phyloP scores from a whole-genome alignment of 1,140 invertebrate genomes.

The Papilio aristodemus region DNA sequence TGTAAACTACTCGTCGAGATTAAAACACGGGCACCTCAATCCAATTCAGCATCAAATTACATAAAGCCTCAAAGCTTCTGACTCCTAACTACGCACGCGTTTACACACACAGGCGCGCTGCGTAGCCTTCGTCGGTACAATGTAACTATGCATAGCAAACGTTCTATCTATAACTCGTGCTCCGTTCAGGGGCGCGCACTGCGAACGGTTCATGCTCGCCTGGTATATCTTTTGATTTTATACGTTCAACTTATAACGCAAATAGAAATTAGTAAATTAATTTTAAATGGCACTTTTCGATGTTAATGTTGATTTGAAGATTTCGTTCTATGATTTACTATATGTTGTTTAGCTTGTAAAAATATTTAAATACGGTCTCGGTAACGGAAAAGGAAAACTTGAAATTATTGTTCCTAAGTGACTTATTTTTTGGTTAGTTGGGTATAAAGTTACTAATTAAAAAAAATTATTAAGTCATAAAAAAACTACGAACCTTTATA shows the following conservation, averaged over 20 bases:
- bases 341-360: too few species aligned
- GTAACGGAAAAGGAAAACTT: too few species aligned
- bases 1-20: constrained; percentile 56
- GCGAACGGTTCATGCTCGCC: constrained; percentile 45
- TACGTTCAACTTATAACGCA: constrained; percentile 31
- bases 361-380: too few species aligned
- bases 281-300: not conserved
- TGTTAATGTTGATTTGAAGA: too few species aligned
- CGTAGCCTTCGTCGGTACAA: constrained; percentile 64
- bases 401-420: too few species aligned
- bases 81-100: constrained; percentile 57
- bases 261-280: not conserved
- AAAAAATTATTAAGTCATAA: too few species aligned
- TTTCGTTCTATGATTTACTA: too few species aligned
- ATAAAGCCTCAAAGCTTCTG: constrained; percentile 72
- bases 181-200: constrained; percentile 56
- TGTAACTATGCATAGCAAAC: constrained; percentile 60
- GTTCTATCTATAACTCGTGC: constrained; percentile 50
- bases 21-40: constrained; percentile 64
- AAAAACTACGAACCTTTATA: constrained; percentile 9
- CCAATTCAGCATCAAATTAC: constrained; percentile 73
- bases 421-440: too few species aligned
- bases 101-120: constrained; percentile 41
- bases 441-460: too few species aligned
- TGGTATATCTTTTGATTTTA: constrained; percentile 47